Evolutionary conservation across 2,113 vertebrate species (phyloP).

Genomic region (Heptranchias perlo): DNA sequence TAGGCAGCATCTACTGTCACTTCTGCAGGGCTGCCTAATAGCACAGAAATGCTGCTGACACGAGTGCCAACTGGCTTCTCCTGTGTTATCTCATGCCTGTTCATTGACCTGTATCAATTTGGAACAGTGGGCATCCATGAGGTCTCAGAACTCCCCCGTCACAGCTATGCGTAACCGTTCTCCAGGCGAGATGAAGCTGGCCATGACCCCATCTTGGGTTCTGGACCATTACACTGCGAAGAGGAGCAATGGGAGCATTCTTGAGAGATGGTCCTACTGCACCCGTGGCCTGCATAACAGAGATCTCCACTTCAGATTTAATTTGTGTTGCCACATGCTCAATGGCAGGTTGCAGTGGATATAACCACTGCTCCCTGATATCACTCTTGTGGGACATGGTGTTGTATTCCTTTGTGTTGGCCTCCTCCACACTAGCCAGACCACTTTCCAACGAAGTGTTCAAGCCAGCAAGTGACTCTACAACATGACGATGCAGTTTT

Average conservation of each 20-base stretch:
- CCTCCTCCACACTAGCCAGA: too few relatives aligned
- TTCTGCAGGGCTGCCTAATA: neutral
- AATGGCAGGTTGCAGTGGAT: too few relatives aligned
- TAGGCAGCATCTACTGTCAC: neutral
- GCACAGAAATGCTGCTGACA: neutral
- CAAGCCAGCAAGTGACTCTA: too few relatives aligned
- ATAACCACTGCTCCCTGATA: too few relatives aligned
- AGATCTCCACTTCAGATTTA: too few relatives aligned
- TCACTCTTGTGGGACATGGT: too few relatives aligned
- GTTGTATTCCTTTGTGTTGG: too few relatives aligned
- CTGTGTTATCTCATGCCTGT: neutral
- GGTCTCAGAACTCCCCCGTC: neutral
- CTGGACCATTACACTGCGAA: neutral
- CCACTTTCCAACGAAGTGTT: too few relatives aligned
- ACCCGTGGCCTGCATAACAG: too few relatives aligned
- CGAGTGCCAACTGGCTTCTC: neutral
- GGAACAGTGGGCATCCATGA: neutral
- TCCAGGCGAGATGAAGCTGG: neutral
- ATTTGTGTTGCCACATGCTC: too few relatives aligned
- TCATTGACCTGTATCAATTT: neutral
- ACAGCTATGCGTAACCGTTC: neutral
- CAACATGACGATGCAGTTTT: too few relatives aligned
- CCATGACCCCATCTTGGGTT: neutral
- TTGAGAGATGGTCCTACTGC: neutral
- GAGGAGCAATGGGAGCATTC: neutral